Percentiles rank a stretch among this genome's conserved stretches.
phyloP scores from a whole-genome alignment of 2,113 vertebrate species.

The Amphiprion ocellaris region DNA sequence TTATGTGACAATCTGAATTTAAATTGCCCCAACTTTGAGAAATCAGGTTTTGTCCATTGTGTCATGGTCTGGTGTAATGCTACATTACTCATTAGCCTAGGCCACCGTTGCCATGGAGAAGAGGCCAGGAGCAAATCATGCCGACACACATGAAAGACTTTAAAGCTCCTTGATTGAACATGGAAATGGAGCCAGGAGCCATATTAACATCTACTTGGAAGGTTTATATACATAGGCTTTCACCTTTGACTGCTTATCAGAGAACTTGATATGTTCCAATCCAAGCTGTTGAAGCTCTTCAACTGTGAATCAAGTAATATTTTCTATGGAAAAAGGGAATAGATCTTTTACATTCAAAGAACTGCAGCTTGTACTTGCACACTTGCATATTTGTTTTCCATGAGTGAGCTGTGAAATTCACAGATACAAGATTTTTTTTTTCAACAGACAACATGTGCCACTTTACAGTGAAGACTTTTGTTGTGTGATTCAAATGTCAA shows the following conservation, averaged over 20 bases:
- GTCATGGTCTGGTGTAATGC: not conserved
- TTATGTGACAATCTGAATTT: not conserved
- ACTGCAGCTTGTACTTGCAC: not conserved
- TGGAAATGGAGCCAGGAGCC: no score
- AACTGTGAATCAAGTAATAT: not conserved
- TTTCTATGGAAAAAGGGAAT: not conserved
- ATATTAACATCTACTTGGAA: no score
- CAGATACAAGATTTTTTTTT: constrained; percentile 5
- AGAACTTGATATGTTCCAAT: not conserved
- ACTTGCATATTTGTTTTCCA: not conserved
- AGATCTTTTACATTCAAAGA: not conserved
- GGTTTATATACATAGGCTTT: no score
- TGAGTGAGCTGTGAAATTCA: constrained; percentile 14
- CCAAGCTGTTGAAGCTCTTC: not conserved
- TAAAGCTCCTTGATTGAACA: no score
- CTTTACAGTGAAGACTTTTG: not conserved
- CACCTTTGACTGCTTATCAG: not conserved
- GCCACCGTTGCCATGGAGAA: not conserved
- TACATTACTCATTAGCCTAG: not conserved
- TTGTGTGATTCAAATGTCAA: constrained; percentile 15
- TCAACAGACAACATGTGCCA: not conserved
- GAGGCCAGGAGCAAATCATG: not conserved
- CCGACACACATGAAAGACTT: no score
- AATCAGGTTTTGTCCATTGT: not conserved
- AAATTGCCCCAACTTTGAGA: not conserved